phyloP scores from a whole-genome alignment of 2,888 invertebrate species.

The Thumatha senex region DNA sequence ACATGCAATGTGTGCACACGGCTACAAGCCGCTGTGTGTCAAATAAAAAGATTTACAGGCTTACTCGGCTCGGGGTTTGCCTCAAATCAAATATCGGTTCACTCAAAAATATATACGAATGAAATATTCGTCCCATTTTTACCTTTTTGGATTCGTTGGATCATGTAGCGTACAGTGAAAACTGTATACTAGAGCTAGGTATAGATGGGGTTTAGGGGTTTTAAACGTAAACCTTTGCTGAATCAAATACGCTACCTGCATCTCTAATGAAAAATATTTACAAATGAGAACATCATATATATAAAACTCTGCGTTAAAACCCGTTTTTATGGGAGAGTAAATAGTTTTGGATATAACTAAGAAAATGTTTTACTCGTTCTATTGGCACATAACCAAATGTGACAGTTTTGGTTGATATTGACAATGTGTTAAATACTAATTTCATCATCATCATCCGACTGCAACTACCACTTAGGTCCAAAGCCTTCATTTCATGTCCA shows the following conservation, averaged over 20 bases:
- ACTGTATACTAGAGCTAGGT: not conserved
- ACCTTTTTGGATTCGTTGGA: not conserved
- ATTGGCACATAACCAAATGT: too few species aligned
- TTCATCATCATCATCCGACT: too few species aligned
- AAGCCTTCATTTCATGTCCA: too few species aligned
- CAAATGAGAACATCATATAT: not conserved
- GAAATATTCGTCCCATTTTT: slow-evolving; percentile 15
- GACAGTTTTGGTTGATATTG: too few species aligned
- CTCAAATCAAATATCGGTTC: slow-evolving; percentile 31
- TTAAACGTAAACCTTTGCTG: not conserved
- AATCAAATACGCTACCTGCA: not conserved
- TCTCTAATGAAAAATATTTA: not conserved
- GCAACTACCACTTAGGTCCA: too few species aligned
- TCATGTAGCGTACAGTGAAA: not conserved
- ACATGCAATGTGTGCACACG: slow-evolving; percentile 29
- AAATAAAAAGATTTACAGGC: slow-evolving; percentile 49
- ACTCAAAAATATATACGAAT: not conserved
- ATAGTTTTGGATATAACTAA: too few species aligned
- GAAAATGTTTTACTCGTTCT: too few species aligned
- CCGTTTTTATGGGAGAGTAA: too few species aligned
- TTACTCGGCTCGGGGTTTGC: slow-evolving; percentile 20
- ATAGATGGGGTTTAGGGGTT: not conserved
- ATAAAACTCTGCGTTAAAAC: not conserved
- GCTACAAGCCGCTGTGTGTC: slow-evolving; percentile 27
- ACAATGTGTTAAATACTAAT: too few species aligned